These are phyloP conservation scores for Hydractinia echinata DNA, from an alignment of 30 jellyfish, hydroid and myxozoan genomes.

Conservation along the genomic window DNA sequence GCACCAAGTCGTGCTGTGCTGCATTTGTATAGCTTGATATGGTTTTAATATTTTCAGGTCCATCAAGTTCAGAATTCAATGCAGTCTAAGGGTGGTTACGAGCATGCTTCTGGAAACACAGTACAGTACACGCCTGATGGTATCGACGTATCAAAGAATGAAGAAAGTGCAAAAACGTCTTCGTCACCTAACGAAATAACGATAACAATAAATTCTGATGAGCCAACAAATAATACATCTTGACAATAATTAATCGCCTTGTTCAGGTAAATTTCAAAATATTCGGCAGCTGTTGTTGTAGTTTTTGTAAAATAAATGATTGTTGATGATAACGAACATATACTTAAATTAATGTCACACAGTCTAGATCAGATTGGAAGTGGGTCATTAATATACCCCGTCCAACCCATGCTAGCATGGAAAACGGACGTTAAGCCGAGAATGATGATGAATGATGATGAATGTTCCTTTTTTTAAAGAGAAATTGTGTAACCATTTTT, in stretches of 20 bases:
- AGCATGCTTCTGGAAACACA: background rate
- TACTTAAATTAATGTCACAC: too few species aligned
- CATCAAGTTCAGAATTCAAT: conserved; percentile 71
- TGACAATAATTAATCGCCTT: background rate
- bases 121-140: conserved; percentile 44
- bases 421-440: too few species aligned
- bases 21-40: background rate
- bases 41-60: conserved; percentile 39
- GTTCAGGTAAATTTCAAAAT: too few species aligned
- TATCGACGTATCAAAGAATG: conserved; percentile 15
- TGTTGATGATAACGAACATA: too few species aligned
- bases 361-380: too few species aligned
- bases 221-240: background rate
- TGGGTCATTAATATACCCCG: too few species aligned
- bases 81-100: conserved; percentile 90
- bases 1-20: background rate
- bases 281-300: too few species aligned
- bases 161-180: background rate
- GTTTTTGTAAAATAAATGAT: too few species aligned
- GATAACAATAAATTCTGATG: background rate
- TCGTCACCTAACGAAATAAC: conserved; percentile 12
- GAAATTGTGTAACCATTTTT: too few species aligned
- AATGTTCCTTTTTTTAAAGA: too few species aligned
- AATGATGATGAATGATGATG: too few species aligned
- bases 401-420: too few species aligned